These are phyloP conservation scores for Tangara arthus DNA, from an alignment of 2,797 vertebrate species.

Conservation along the genomic window DNA sequence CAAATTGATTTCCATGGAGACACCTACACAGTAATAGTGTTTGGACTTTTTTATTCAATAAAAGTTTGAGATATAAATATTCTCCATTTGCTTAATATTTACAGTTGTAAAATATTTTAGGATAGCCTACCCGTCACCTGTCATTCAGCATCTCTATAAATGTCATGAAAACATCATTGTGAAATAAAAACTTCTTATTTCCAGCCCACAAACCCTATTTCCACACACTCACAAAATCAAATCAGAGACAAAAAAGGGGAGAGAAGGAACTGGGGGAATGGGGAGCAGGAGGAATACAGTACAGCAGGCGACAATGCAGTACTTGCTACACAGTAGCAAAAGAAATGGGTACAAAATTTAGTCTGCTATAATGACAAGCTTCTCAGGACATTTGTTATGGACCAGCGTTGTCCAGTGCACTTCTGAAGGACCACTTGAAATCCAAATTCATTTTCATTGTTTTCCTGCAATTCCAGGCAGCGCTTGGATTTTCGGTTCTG, in stretches of 20 bases:
- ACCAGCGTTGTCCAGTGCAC: conserved; percentile 95
- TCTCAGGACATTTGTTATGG: conserved; percentile 89
- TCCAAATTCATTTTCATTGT: conserved; percentile 89
- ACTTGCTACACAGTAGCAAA: conserved; percentile 88
- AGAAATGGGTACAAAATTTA: conserved; percentile 49
- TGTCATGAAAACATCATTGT: conserved; percentile 73
- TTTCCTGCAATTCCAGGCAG: conserved; percentile 92
- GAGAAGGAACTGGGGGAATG: neutral
- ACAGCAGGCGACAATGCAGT: conserved; percentile 62
- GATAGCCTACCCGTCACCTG: conserved; percentile 78
- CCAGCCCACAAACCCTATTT: conserved; percentile 82
- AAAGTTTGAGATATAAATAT: conserved; percentile 91
- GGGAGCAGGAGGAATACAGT: neutral
- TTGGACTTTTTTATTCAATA: conserved; percentile 74
- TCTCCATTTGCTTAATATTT: conserved; percentile 82
- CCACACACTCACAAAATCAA: conserved; percentile 75
- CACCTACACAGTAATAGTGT: neutral
- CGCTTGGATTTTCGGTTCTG: conserved; percentile 97
- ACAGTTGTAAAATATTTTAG: conserved; percentile 92
- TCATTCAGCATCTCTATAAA: conserved; percentile 77
- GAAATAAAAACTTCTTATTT: conserved; percentile 73
- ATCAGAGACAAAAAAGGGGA: conserved; percentile 72
- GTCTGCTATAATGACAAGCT: conserved; percentile 79
- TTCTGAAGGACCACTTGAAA: conserved; percentile 93
- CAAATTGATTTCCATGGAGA: conserved; percentile 3